Percentiles rank a stretch among this genome's conserved stretches.
Conservation (phyloP, 2,888 invertebrate genomes). For the Ornithoptera priamus region DNA sequence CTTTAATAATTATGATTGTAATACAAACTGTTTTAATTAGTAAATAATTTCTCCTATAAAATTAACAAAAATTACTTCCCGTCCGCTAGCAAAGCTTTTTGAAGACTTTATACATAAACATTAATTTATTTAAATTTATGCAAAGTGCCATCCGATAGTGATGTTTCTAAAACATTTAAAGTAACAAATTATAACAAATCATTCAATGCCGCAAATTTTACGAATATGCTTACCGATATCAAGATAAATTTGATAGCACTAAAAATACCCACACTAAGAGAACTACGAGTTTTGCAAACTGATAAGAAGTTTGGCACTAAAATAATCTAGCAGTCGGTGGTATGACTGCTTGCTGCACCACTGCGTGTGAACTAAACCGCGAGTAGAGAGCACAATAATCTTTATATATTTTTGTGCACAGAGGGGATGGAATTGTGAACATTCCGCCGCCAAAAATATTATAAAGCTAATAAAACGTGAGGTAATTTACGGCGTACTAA, state of each 20-base stretch:
- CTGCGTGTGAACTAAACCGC: slow-evolving; percentile 50
- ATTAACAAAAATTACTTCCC: no score
- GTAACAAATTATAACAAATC: neutral
- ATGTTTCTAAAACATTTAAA: neutral
- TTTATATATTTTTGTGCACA: slow-evolving; percentile 44
- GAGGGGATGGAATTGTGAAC: slow-evolving; percentile 44
- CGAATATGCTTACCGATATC: neutral
- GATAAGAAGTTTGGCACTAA: slow-evolving; percentile 1
- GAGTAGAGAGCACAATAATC: slow-evolving; percentile 50
- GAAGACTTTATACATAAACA: no score
- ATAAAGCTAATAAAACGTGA: neutral
- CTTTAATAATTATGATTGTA: no score
- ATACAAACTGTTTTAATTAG: no score
- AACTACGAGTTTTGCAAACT: neutral
- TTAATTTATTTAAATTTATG: no score
- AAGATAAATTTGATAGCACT: neutral
- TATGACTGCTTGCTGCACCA: slow-evolving; percentile 37
- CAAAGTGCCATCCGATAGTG: no score
- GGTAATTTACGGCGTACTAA: neutral
- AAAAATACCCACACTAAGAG: neutral
- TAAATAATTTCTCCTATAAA: no score
- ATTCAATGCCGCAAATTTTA: neutral
- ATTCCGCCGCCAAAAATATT: neutral
- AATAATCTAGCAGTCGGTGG: neutral
- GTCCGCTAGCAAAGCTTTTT: no score